Evolutionary conservation across 2,888 invertebrate genomes (phyloP), one percentile per base, ranked within the genome.

Genomic region (Aphidius colemani): DNA sequence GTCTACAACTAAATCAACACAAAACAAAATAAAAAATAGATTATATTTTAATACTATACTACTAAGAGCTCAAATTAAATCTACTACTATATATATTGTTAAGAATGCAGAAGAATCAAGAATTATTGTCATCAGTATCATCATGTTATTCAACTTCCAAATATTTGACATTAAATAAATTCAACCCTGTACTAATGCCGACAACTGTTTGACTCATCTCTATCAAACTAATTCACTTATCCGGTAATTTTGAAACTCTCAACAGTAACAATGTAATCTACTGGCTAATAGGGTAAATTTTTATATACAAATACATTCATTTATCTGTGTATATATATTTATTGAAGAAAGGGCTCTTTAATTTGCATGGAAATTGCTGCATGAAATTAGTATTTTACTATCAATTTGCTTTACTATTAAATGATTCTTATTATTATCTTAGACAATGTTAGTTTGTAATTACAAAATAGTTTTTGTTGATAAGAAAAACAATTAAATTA

Each of bases 171-270:
- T 44, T 30, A 45, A 18, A 46, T 48, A 46, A 45, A 48, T 11
- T 9, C 55, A 13, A 55, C 30, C 30, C 44, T 53, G 10, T 45
- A 43, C 44, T 30, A 39, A 18, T 53, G 48, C 48, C 43, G 59
- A 13, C 51, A 30, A 43, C 45, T 53, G 18, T 39, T 46, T 45
- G 39, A 55, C 39, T 55, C 59, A 43, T 50, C 43, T 55, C 59
- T 68, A 61, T 39, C 59, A 65, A 68, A 70, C 69, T 69, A 67
- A 69, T 63, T 68, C 59, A 67, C 64, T 55, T 60, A 64, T 66
- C 62, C 61, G 70, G 68, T 70, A 70, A 70, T 69, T 69, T 67
- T 65, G 11, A 30, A 63, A 44, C 64, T 57, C 59, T 43, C 40
- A 43, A 30, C 30, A 30, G 60, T 55, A 53, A 40, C 40, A 55